A percentile compares a stretch with the other conserved stretches of the same genome.
Evolutionary conservation across 2,113 vertebrate species (phyloP).

Genomic region (Bubo blakistoni): DNA sequence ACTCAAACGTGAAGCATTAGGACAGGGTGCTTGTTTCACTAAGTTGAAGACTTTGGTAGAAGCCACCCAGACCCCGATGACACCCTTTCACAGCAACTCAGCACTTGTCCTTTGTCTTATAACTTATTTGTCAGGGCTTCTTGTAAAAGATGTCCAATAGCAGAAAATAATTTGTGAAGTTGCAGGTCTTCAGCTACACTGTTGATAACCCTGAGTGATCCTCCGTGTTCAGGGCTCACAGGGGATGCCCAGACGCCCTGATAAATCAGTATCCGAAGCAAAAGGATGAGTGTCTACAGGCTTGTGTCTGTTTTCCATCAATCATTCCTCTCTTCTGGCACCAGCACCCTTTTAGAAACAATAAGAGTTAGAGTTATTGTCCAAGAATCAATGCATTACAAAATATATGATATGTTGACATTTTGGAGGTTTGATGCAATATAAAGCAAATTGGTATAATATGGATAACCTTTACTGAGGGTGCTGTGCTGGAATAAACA

Average conservation of each 20-base stretch:
- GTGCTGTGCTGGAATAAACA: conserved; percentile 37
- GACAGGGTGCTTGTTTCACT: conserved; percentile 44
- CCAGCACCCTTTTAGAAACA: conserved; percentile 80
- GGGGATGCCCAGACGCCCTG: conserved; percentile 40
- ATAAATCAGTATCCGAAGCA: conserved; percentile 71
- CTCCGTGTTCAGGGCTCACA: conserved; percentile 29
- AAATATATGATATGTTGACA: conserved; percentile 72
- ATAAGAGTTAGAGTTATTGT: conserved; percentile 79
- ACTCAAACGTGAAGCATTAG: conserved; percentile 15
- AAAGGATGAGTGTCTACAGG: conserved; percentile 74
- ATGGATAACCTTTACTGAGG: conserved; percentile 61
- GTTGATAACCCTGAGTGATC: conserved; percentile 67
- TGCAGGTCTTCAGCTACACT: conserved; percentile 43
- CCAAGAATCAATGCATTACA: conserved; percentile 64
- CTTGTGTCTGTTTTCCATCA: conserved; percentile 79
- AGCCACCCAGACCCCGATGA: conserved; percentile 72
- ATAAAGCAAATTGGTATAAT: conserved; percentile 63
- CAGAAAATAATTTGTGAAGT: conserved; percentile 49
- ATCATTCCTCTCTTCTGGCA: conserved; percentile 81
- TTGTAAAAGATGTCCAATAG: conserved; percentile 54
- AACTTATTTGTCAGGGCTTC: conserved; percentile 44
- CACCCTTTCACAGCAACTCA: conserved; percentile 49
- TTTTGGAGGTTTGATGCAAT: conserved; percentile 65
- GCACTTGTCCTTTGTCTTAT: background rate
- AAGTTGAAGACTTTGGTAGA: conserved; percentile 65